phyloP scores from a whole-genome alignment of 2,888 invertebrate genomes.

The Lepidocyrtoides sp. region DNA sequence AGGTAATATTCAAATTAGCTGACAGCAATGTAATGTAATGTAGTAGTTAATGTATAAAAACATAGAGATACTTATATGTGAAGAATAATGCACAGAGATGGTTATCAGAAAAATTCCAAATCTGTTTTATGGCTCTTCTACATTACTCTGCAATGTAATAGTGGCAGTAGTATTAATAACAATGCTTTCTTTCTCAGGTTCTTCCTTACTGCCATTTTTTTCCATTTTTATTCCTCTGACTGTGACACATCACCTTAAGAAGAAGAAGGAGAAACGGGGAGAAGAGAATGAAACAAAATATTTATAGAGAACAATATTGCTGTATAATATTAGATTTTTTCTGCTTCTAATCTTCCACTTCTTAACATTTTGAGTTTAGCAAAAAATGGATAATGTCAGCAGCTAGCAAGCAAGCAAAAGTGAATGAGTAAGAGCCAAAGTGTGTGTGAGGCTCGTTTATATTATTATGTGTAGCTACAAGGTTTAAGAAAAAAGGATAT shows the following conservation, averaged over 20 bases:
- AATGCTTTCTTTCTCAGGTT: conserved; percentile 5
- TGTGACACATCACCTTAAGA: conserved; percentile 38
- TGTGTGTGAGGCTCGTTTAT: conserved; percentile 34
- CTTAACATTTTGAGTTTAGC: neutral
- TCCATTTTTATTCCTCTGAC: neutral
- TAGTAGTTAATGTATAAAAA: no score
- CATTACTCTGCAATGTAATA: neutral
- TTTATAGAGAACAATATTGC: neutral
- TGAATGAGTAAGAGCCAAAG: no score
- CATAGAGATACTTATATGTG: neutral
- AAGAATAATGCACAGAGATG: conserved; percentile 8
- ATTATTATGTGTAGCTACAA: neutral
- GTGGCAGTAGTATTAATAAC: neutral
- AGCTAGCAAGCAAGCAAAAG: no score
- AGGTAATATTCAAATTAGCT: conserved; percentile 30
- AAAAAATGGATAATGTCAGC: neutral
- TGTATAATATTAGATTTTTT: conserved; percentile 1
- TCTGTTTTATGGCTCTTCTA: conserved; percentile 14
- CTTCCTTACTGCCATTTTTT: conserved; percentile 22
- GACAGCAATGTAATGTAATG: no score
- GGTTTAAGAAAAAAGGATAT: conserved; percentile 59
- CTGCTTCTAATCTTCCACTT: conserved; percentile 5
- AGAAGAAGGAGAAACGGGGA: neutral
- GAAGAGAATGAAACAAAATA: no score
- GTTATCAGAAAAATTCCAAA: conserved; percentile 50